Percentiles rank a stretch among this genome's conserved stretches.
Conservation (phyloP, 2,797 vertebrate species). For the Neomorphus geoffroyi region DNA sequence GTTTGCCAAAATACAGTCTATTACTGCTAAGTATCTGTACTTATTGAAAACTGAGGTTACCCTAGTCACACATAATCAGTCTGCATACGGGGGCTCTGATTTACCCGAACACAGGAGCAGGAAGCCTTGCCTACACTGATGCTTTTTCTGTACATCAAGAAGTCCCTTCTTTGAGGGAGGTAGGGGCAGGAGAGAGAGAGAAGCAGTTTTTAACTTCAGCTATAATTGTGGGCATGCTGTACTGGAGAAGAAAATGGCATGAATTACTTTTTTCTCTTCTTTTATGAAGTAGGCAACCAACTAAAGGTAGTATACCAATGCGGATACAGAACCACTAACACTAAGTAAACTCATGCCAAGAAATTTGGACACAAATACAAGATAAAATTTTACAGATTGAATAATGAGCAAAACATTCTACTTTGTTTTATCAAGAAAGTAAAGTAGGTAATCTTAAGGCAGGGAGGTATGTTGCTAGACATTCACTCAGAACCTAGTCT, state of each 20-base stretch:
- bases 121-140: background rate
- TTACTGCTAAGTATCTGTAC: background rate
- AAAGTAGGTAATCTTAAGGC: background rate
- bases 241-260: background rate
- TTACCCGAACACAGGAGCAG: background rate
- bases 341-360: background rate
- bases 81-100: background rate
- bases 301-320: background rate
- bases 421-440: background rate
- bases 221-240: background rate
- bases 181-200: background rate
- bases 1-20: background rate
- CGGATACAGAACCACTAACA: background rate
- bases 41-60: background rate
- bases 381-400: background rate
- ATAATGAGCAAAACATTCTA: background rate
- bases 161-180: background rate
- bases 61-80: background rate
- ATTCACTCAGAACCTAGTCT: background rate
- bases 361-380: background rate
- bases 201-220: background rate
- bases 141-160: background rate
- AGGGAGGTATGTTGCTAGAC: background rate
- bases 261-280: background rate
- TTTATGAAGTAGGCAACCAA: background rate